Evolutionary conservation across 2,888 invertebrate genomes (phyloP).

Genomic region (Platycnemis pennipes): DNA sequence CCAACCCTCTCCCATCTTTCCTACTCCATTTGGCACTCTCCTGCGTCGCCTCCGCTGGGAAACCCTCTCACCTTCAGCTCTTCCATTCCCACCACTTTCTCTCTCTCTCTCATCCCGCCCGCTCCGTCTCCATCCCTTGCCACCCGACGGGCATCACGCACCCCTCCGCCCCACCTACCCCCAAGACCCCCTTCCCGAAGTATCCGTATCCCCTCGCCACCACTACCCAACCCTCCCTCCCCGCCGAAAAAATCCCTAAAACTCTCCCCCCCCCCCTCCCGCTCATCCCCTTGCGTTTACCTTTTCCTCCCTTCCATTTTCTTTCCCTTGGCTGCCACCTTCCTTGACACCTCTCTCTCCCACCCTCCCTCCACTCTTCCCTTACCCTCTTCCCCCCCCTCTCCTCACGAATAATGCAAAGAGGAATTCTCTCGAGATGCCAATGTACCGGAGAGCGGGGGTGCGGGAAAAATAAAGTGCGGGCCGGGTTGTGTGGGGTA

Average conservation of each 20-base stretch:
- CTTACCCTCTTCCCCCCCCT: not conserved
- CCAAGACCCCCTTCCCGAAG: not conserved
- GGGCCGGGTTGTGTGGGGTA: not conserved
- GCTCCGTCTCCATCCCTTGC: not conserved
- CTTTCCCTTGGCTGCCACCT: not conserved
- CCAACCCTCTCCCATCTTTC: not conserved
- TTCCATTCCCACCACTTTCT: not conserved
- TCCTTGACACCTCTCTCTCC: not conserved
- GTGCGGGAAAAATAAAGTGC: constrained; percentile 33
- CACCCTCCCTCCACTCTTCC: not conserved
- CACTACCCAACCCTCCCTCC: not conserved
- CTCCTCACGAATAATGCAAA: constrained; percentile 65
- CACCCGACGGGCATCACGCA: not conserved
- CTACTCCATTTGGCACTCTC: constrained; percentile 10
- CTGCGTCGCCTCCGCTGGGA: not conserved
- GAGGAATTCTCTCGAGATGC: constrained; percentile 52
- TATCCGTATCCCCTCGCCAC: not conserved
- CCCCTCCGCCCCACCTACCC: not conserved
- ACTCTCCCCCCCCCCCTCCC: not conserved
- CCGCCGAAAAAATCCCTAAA: not conserved
- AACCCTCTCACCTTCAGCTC: not conserved
- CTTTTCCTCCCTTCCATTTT: not conserved
- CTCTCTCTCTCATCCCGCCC: not conserved
- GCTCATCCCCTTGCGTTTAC: not conserved
- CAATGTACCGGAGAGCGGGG: not conserved